Evolutionary conservation across 1,140 invertebrate species (phyloP).

Genomic region (Callitettix versicolor): DNA sequence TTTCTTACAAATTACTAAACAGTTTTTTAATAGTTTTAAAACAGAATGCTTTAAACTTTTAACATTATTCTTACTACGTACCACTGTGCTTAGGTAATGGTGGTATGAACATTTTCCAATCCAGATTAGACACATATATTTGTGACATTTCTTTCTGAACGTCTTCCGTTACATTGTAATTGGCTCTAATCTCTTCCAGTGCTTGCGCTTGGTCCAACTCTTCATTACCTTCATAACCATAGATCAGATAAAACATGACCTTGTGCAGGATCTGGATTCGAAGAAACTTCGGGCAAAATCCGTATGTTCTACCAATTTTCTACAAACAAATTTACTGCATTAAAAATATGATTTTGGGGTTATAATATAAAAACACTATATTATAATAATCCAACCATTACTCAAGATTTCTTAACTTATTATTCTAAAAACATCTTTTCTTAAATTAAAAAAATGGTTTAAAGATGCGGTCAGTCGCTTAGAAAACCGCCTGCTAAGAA

Average conservation of each 20-base stretch:
- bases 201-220: slow-evolving; percentile 34
- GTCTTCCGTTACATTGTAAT: slow-evolving; percentile 14
- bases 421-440: no score
- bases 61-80: no score
- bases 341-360: not conserved
- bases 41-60: no score
- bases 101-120: slow-evolving; percentile 66
- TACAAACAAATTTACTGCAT: not conserved
- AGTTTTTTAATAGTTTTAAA: no score
- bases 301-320: slow-evolving; percentile 1
- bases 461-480: no score
- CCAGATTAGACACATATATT: slow-evolving; percentile 41
- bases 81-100: slow-evolving; percentile 49
- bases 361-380: no score
- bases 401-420: no score
- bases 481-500: no score
- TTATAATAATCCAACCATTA: no score
- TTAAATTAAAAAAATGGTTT: no score
- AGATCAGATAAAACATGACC: slow-evolving; percentile 56
- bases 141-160: slow-evolving; percentile 35
- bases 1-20: no score
- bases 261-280: slow-evolving; percentile 54
- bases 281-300: slow-evolving; percentile 53
- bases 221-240: slow-evolving; percentile 40
- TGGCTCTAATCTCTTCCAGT: slow-evolving; percentile 32